A percentile compares a stretch with the other conserved stretches of the same genome.
Evolutionary conservation across 2,888 invertebrate genomes (phyloP).

Genomic region (Urechis unicinctus): DNA sequence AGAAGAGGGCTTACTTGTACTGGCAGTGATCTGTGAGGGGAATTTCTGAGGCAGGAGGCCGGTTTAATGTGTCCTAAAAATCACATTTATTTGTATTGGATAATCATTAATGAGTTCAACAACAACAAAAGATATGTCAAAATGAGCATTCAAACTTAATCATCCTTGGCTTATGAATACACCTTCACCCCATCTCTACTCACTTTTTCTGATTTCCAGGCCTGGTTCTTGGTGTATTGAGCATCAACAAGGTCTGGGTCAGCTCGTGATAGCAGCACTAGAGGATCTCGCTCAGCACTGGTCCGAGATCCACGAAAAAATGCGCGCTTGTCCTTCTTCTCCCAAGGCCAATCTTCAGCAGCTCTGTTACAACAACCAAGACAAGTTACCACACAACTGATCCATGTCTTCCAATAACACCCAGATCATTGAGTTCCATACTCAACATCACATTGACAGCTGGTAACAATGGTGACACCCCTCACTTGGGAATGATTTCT

Average conservation of each 20-base stretch:
- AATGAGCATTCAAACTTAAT: no score
- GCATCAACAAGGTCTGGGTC: slow-evolving; percentile 77
- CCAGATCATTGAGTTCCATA: not conserved
- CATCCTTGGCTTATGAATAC: no score
- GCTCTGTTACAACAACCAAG: slow-evolving; percentile 49
- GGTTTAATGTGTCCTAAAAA: slow-evolving; percentile 83
- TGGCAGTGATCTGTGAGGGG: slow-evolving; percentile 82
- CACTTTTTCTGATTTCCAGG: slow-evolving; percentile 85
- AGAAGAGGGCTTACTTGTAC: slow-evolving; percentile 57
- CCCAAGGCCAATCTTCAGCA: slow-evolving; percentile 68
- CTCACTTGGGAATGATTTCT: slow-evolving; percentile 59
- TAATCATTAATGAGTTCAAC: no score
- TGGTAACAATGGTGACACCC: no score
- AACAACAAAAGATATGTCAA: no score
- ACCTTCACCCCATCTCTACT: no score
- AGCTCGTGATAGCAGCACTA: slow-evolving; percentile 64
- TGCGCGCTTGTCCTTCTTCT: slow-evolving; percentile 59
- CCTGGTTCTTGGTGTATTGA: slow-evolving; percentile 94
- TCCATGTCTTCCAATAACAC: not conserved
- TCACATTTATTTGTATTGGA: slow-evolving; percentile 21
- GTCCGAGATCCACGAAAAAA: slow-evolving; percentile 95
- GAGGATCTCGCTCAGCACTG: slow-evolving; percentile 78
- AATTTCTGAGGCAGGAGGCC: slow-evolving; percentile 77
- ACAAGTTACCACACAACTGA: not conserved
- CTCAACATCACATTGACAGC: no score